These are phyloP conservation scores for Sinocyclocheilus grahami DNA, from an alignment of 2,113 vertebrate species.

Conservation along the genomic window DNA sequence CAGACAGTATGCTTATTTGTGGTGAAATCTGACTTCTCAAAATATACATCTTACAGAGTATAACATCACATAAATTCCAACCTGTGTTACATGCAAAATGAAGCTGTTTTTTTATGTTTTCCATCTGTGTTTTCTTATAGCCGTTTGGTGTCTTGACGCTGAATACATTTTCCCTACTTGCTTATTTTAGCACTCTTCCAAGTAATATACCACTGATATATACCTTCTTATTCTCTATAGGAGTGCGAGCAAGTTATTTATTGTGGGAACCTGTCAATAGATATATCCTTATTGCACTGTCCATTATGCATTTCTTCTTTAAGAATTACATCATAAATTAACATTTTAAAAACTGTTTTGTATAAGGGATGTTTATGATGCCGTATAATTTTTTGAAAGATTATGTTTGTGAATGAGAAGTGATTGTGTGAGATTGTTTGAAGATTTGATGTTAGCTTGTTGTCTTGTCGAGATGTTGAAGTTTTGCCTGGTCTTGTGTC, in stretches of 20 bases:
- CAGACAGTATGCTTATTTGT: not conserved
- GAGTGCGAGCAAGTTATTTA: constrained; percentile 32
- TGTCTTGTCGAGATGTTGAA: not conserved
- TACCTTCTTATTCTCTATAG: not conserved
- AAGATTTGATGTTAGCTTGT: not conserved
- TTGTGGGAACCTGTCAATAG: constrained; percentile 13
- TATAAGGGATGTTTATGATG: not conserved
- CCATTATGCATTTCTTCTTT: not conserved
- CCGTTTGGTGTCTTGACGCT: not conserved
- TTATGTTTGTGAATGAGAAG: too few relatives aligned
- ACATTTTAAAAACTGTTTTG: not conserved
- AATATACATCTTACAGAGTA: not conserved
- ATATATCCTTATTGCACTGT: not conserved
- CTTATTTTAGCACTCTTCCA: constrained; percentile 42
- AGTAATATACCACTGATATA: constrained; percentile 22
- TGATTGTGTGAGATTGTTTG: not conserved
- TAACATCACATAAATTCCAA: not conserved
- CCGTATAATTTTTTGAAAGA: not conserved
- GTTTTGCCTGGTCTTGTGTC: not conserved
- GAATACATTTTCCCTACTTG: constrained; percentile 10
- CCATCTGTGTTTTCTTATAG: constrained; percentile 29
- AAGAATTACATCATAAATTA: not conserved
- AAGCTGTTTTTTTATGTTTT: not conserved
- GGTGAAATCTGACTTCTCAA: not conserved
- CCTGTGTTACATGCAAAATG: not conserved